A percentile compares a stretch with the other conserved stretches of the same genome.
Evolutionary conservation across 2,797 vertebrate species (phyloP).

Genomic region (Cercopithecus diana): DNA sequence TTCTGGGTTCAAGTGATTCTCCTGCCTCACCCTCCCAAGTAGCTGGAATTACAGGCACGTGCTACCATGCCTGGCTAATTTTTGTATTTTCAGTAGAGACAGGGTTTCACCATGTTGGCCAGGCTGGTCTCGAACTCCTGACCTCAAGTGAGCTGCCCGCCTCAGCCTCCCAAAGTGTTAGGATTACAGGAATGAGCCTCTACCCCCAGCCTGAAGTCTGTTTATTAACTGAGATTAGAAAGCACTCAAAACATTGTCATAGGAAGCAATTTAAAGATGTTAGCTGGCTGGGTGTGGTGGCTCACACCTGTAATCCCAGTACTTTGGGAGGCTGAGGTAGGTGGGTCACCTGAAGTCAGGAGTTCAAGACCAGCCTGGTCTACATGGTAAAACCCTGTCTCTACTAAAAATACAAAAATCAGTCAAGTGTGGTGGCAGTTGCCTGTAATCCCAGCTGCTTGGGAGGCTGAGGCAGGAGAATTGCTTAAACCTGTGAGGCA

Average conservation of each 20-base stretch:
- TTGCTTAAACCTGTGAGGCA: not conserved
- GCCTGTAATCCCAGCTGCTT: not conserved
- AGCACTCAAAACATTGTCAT: not conserved
- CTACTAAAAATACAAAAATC: not conserved
- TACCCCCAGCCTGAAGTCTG: not conserved
- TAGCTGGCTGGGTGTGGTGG: not conserved
- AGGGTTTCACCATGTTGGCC: not conserved
- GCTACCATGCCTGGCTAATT: not conserved
- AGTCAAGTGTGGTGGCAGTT: not conserved
- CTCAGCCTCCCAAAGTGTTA: not conserved
- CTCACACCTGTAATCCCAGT: not conserved
- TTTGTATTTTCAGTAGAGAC: not conserved
- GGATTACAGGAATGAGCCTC: not conserved
- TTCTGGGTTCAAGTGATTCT: not conserved
- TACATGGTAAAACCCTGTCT: not conserved
- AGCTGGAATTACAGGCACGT: not conserved
- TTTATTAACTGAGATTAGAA: constrained; percentile 31
- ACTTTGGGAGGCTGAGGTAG: not conserved
- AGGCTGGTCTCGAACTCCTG: not conserved
- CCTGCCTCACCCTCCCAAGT: not conserved
- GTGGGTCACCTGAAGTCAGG: not conserved
- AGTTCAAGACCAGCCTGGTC: not conserved
- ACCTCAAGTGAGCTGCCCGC: not conserved
- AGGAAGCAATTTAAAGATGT: not conserved
- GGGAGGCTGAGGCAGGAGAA: not conserved